A percentile compares a stretch with the other conserved stretches of the same genome.
These are phyloP conservation scores for Drepanosiphum platanoidis DNA, from an alignment of 2,888 invertebrate genomes.

Conservation along the genomic window DNA sequence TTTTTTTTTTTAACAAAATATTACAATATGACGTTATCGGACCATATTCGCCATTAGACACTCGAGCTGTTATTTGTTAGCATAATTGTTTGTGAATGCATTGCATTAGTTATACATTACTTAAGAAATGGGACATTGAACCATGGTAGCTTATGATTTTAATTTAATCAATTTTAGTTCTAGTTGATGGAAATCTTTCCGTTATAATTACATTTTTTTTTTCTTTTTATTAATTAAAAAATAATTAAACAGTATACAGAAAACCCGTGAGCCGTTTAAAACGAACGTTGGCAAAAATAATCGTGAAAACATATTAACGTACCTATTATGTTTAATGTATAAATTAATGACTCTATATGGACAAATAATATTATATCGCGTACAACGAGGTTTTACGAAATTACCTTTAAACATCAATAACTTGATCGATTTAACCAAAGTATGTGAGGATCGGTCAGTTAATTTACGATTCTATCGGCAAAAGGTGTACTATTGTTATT, in stretches of 20 bases:
- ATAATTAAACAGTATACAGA: not conserved
- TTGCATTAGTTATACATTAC: not conserved
- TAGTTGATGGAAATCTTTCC: conserved; percentile 40
- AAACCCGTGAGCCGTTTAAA: conserved; percentile 34
- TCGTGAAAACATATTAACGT: not conserved
- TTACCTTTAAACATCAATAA: no score
- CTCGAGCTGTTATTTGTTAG: not conserved
- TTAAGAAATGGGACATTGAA: conserved; percentile 22
- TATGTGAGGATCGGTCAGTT: no score
- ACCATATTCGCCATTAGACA: not conserved
- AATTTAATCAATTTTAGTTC: conserved; percentile 37
- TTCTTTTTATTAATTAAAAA: conserved; percentile 39
- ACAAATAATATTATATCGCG: not conserved
- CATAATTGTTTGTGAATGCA: not conserved
- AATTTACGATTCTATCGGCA: no score
- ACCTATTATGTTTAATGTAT: not conserved
- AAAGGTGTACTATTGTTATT: not conserved
- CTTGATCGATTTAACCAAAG: not conserved
- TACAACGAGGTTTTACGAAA: not conserved
- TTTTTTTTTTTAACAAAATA: not conserved
- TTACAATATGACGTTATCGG: not conserved
- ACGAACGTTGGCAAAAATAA: conserved; percentile 15
- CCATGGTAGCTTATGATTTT: conserved; percentile 35
- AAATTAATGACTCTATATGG: not conserved
- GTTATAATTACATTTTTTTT: conserved; percentile 26